Evolutionary conservation across 2,888 invertebrate genomes (phyloP).

Genomic region (Euzetes globulus): DNA sequence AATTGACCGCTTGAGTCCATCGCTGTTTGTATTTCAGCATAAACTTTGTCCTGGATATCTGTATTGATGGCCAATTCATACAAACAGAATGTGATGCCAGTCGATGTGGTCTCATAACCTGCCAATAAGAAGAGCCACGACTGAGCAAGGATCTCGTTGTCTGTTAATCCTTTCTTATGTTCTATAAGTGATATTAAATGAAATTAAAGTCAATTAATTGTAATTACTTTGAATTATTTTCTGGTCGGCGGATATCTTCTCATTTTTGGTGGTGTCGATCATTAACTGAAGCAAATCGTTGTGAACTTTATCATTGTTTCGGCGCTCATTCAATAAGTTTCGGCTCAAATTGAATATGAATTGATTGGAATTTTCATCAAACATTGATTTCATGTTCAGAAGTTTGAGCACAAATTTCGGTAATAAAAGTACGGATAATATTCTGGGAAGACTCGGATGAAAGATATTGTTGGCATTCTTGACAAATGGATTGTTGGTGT

Average conservation of each 20-base stretch:
- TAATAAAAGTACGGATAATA: background rate
- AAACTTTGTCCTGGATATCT: constrained; percentile 49
- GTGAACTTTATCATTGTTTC: background rate
- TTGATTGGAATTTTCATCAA: constrained; percentile 3
- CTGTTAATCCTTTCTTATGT: background rate
- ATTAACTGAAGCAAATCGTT: constrained; percentile 10
- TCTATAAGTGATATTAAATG: background rate
- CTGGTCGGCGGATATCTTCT: background rate
- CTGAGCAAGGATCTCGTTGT: constrained; percentile 46
- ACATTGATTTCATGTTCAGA: background rate
- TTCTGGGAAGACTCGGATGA: background rate
- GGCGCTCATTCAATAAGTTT: background rate
- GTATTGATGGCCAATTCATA: constrained; percentile 54
- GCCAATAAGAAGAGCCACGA: constrained; percentile 57
- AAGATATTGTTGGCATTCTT: background rate
- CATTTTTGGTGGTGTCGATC: background rate
- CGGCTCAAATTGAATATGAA: background rate
- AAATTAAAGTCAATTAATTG: background rate
- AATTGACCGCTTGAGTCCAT: background rate
- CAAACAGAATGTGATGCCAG: constrained; percentile 55
- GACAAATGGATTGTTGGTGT: background rate
- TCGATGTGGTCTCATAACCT: constrained; percentile 59
- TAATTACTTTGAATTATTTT: background rate
- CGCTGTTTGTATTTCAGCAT: background rate
- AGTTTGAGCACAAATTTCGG: background rate